Conservation (phyloP, 2,888 invertebrate genomes). For the Esperia sulphurella region DNA sequence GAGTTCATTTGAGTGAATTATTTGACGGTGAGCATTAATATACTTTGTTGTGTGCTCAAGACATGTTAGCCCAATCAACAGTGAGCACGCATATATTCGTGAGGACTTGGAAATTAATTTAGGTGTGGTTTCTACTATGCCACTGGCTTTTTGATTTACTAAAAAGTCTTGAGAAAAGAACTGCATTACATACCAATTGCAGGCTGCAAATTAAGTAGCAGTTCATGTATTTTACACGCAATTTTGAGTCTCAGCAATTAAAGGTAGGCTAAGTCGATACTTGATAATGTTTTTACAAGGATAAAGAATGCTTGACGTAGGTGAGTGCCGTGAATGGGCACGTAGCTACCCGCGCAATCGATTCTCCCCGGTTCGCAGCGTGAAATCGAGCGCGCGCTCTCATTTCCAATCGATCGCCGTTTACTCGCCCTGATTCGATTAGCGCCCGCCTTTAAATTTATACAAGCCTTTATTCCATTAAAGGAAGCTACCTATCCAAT, state of each 20-base stretch:
- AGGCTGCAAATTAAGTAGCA: too few species aligned
- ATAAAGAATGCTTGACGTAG: constrained; percentile 23
- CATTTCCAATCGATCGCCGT: constrained; percentile 56
- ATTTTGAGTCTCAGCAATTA: too few species aligned
- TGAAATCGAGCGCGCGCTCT: constrained; percentile 67
- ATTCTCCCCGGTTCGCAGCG: constrained; percentile 63
- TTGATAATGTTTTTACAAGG: constrained; percentile 13
- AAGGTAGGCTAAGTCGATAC: neutral
- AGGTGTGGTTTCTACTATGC: too few species aligned
- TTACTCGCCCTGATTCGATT: constrained; percentile 58
- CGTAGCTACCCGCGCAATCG: constrained; percentile 46
- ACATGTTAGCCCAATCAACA: too few species aligned
- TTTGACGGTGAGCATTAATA: constrained; percentile 25
- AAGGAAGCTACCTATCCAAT: constrained; percentile 21
- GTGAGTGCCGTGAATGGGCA: constrained; percentile 42
- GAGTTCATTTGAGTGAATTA: constrained; percentile 45
- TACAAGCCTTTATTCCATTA: constrained; percentile 33
- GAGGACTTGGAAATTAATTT: too few species aligned
- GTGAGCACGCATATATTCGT: too few species aligned
- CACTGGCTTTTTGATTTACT: too few species aligned
- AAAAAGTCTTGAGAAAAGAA: too few species aligned
- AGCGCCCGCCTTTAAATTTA: constrained; percentile 34
- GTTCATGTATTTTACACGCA: too few species aligned
- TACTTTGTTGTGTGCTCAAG: neutral
- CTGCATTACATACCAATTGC: too few species aligned